These are phyloP conservation scores for Tetragnatha versicolor DNA, from an alignment of 1,140 invertebrate species.

Conservation along the genomic window DNA sequence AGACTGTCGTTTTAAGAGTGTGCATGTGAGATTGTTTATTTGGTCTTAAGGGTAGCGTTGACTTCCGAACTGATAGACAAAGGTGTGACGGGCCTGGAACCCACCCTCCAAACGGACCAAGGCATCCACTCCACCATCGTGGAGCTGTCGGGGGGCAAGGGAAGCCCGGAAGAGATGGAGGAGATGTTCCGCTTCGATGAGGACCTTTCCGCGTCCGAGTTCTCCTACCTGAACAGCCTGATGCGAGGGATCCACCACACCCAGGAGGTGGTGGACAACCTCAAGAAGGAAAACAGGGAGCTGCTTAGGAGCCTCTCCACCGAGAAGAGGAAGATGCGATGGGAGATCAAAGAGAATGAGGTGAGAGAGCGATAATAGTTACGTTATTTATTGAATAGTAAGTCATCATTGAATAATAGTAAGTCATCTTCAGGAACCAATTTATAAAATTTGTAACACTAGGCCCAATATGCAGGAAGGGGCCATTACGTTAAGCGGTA, in stretches of 20 bases:
- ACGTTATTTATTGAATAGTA: too few relatives aligned
- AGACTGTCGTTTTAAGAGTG: too few relatives aligned
- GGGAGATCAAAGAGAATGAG: conserved; percentile 16
- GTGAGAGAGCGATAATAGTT: conserved; percentile 9
- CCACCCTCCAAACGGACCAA: neutral
- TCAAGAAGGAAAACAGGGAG: neutral
- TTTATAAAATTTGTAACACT: too few relatives aligned
- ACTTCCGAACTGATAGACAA: conserved; percentile 15
- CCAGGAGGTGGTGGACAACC: neutral
- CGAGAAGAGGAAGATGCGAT: conserved; percentile 1
- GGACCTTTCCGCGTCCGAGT: neutral
- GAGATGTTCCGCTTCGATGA: neutral
- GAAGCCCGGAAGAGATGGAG: neutral
- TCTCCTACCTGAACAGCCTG: conserved; percentile 17
- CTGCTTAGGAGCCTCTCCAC: neutral
- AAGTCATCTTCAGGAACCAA: too few relatives aligned
- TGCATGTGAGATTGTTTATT: too few relatives aligned
- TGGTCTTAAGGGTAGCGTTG: conserved; percentile 11
- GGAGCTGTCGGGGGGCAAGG: neutral
- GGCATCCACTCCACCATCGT: conserved; percentile 1
- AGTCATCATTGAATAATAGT: too few relatives aligned
- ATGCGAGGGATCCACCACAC: conserved; percentile 8
- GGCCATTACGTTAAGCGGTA: too few relatives aligned
- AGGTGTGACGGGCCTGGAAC: conserved; percentile 29
- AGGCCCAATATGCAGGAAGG: too few relatives aligned